A percentile compares a stretch with the other conserved stretches of the same genome.
Evolutionary conservation across 2,113 vertebrate genomes (phyloP).

Genomic region (Laticauda colubrina): DNA sequence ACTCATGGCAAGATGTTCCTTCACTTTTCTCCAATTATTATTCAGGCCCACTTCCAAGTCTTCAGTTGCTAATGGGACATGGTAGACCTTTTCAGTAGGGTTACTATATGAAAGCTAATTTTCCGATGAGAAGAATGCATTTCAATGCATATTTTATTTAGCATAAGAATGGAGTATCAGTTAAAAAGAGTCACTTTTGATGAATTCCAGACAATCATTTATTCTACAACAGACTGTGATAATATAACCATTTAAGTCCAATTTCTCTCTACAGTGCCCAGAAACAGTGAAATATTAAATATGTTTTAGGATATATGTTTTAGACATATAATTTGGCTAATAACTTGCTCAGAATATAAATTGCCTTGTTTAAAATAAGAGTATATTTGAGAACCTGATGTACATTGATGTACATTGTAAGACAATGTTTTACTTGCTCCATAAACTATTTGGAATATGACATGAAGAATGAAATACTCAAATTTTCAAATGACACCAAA

Average conservation of each 20-base stretch:
- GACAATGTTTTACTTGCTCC: background rate
- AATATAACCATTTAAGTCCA: background rate
- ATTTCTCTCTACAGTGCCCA: background rate
- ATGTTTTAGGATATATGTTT: background rate
- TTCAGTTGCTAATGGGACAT: background rate
- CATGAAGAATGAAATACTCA: background rate
- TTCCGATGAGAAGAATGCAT: background rate
- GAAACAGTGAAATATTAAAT: background rate
- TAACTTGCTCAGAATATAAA: background rate
- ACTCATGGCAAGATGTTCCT: background rate
- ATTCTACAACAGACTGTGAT: background rate
- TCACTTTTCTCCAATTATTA: background rate
- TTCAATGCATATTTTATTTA: constrained; percentile 7
- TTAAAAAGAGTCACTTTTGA: background rate
- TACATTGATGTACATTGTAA: background rate
- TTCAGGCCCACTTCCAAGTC: background rate
- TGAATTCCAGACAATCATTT: background rate
- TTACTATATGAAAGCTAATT: background rate
- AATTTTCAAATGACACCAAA: background rate
- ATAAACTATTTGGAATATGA: background rate
- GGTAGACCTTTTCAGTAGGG: background rate
- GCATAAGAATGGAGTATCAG: background rate
- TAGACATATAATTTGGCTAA: background rate
- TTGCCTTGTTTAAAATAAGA: background rate
- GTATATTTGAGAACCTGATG: background rate